Evolutionary conservation across 2,888 invertebrate genomes (phyloP).

Genomic region (Anaspis maculata): DNA sequence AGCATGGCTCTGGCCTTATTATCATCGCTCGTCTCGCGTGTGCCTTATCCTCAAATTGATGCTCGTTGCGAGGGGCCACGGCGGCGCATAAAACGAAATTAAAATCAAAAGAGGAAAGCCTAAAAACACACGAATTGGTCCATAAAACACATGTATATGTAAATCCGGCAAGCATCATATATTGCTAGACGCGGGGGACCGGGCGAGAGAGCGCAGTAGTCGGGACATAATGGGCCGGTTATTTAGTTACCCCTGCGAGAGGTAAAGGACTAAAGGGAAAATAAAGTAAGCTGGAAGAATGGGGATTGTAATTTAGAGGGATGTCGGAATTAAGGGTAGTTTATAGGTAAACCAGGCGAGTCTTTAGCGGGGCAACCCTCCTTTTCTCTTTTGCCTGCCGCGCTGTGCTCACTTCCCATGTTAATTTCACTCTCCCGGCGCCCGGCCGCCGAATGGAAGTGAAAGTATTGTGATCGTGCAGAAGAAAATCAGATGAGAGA

Average conservation of each 20-base stretch:
- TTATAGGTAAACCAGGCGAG: constrained; percentile 45
- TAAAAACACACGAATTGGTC: constrained; percentile 34
- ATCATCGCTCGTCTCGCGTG: neutral
- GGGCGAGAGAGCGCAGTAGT: constrained; percentile 25
- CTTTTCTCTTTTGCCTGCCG: constrained; percentile 8
- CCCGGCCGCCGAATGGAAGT: neutral
- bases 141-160: constrained; percentile 42
- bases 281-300: constrained; percentile 45
- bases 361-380: constrained; percentile 32
- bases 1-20: too few relatives aligned
- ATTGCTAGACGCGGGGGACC: constrained; percentile 33
- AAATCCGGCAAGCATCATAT: constrained; percentile 38
- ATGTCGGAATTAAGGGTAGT: constrained; percentile 47
- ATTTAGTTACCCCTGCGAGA: constrained; percentile 41
- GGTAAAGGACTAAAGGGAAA: constrained; percentile 37
- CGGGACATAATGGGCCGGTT: constrained; percentile 44
- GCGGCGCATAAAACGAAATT: constrained; percentile 36
- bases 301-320: constrained; percentile 47
- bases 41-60: neutral
- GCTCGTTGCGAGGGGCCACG: constrained; percentile 28
- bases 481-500: neutral
- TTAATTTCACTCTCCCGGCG: too few relatives aligned
- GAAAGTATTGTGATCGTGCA: too few relatives aligned
- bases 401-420: constrained; percentile 27
- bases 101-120: constrained; percentile 33